phyloP scores from a whole-genome alignment of 1,140 invertebrate species.

The Ctenoplectra terminalis region DNA sequence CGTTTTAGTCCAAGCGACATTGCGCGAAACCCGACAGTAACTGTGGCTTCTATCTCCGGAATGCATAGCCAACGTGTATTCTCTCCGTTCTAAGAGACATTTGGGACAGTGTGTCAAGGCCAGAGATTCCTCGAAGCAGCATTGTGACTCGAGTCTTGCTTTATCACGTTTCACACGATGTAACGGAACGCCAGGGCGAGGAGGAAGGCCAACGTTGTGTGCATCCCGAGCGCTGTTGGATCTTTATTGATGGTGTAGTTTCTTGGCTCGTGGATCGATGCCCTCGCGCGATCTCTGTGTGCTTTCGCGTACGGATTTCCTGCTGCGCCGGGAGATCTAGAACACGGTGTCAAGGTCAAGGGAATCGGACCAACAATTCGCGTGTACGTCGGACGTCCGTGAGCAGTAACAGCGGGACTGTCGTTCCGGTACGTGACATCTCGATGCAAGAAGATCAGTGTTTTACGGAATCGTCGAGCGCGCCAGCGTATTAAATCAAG shows the following conservation, averaged over 20 bases:
- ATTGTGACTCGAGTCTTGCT: slow-evolving; percentile 13
- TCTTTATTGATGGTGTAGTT: background rate
- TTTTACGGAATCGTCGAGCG: background rate
- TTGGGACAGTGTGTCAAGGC: slow-evolving; percentile 63
- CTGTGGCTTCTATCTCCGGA: background rate
- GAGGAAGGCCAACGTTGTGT: background rate
- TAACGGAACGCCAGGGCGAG: slow-evolving; percentile 31
- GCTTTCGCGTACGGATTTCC: slow-evolving; percentile 19
- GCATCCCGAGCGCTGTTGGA: background rate
- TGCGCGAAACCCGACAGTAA: background rate
- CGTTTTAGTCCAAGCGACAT: background rate
- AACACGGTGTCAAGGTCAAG: slow-evolving; percentile 46
- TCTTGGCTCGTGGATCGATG: slow-evolving; percentile 21
- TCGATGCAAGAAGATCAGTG: background rate
- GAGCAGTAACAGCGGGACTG: background rate
- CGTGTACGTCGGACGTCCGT: background rate
- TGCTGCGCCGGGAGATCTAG: slow-evolving; percentile 44
- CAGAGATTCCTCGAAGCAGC: slow-evolving; percentile 30
- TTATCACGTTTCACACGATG: slow-evolving; percentile 26
- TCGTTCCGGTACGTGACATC: background rate
- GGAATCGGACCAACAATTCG: background rate
- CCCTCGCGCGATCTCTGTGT: slow-evolving; percentile 8
- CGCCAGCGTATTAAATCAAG: background rate
- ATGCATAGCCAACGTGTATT: background rate
- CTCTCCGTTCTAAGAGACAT: slow-evolving; percentile 24